phyloP scores from a whole-genome alignment of 2,888 invertebrate genomes.

The Macaria notata region DNA sequence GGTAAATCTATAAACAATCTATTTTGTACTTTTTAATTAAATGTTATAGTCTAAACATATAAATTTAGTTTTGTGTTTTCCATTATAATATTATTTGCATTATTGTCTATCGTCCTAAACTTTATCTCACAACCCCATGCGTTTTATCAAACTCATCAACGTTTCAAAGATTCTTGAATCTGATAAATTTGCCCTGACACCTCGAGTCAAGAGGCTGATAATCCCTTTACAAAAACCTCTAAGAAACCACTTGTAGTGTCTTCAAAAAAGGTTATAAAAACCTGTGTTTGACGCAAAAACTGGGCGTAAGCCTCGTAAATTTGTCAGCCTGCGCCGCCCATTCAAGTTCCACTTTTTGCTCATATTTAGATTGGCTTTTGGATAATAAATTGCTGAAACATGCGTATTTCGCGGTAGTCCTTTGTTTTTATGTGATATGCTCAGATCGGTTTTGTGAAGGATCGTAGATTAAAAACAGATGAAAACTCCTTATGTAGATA shows the following conservation, averaged over 20 bases:
- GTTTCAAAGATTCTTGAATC: slow-evolving; percentile 8
- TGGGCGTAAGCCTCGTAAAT: slow-evolving; percentile 61
- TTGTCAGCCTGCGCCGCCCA: slow-evolving; percentile 57
- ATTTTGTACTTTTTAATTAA: too few relatives aligned
- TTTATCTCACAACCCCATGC: not conserved
- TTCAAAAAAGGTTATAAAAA: slow-evolving; percentile 45
- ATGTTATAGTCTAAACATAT: too few relatives aligned
- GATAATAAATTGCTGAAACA: slow-evolving; percentile 17
- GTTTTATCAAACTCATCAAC: slow-evolving; percentile 23
- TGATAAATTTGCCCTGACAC: slow-evolving; percentile 58
- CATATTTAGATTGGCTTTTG: slow-evolving; percentile 14
- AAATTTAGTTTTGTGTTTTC: too few relatives aligned
- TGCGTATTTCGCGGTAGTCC: not conserved
- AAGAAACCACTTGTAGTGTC: slow-evolving; percentile 49
- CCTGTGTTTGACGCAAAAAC: slow-evolving; percentile 33
- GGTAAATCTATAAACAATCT: too few relatives aligned
- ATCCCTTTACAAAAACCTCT: slow-evolving; percentile 43
- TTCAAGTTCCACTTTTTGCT: slow-evolving; percentile 41
- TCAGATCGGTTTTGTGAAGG: too few relatives aligned
- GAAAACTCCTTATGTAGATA: too few relatives aligned
- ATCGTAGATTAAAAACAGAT: too few relatives aligned
- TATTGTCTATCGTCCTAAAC: not conserved
- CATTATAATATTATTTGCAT: too few relatives aligned
- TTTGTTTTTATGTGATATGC: too few relatives aligned
- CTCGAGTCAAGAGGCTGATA: slow-evolving; percentile 49